Base-by-base conservation (phyloP, 2,113 vertebrate species). In the Limanda limanda region DNA sequence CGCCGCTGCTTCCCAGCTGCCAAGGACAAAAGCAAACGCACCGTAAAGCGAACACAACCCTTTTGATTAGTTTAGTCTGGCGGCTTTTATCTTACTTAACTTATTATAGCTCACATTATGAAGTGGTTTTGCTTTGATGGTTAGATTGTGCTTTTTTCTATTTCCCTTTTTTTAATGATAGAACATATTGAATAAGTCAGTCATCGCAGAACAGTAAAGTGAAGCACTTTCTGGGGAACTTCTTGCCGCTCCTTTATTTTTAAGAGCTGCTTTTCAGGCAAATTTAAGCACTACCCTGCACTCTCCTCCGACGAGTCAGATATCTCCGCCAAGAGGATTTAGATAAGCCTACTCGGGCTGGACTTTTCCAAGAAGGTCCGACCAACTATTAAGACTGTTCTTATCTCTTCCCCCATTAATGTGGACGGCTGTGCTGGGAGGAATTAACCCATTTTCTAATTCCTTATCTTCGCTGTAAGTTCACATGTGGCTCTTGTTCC, bases 261-360 rank as follows among this genome's bases (percentile, higher is more conserved):
- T 81, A 81, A 88, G 65, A 84, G 82, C 83, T 83, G 86, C 86
- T 88, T 92, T 92, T 87, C 84, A 88, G 84, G 84, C 79, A 91
- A 79, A 87, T 86, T 88, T 89, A 86, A 90, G 83, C 84, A 71
- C 85, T 76, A 72, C 73, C 86, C 86, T 80, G 81, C 74, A 66
- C 84, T 88, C 76, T 71, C 45, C 78, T 76, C 76, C 69, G 71
- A 79, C 76, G 81, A 51, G 74, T 78, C 83, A 78, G 61, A 84
- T 82, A 75, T 83, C 87, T 83, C 67, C 67, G 90, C 86, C 87
- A 86, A 91, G 89, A 88, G 91, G 91, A 91, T 92, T 91, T 92
- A 92, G 91, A 93, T 92, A 91, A 92, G 86, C 85, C 77, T 21
- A 61, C 82, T 85, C 71, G 71, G 78, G 82, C 85, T 86, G 65